phyloP scores from a whole-genome alignment of 2,888 invertebrate genomes.

The Hypercompe scribonia region DNA sequence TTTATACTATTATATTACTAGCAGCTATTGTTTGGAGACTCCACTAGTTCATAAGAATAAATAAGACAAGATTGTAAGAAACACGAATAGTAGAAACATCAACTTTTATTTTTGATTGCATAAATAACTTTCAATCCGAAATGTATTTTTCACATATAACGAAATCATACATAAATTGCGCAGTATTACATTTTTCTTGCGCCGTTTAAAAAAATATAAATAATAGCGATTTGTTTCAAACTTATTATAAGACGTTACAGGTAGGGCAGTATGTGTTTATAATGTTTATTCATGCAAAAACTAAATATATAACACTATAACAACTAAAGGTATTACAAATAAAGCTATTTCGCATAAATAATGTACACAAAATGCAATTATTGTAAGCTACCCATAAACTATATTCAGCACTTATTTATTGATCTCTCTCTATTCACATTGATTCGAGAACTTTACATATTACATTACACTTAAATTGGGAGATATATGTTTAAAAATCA shows the following conservation, averaged over 20 bases:
- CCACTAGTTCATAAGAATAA: not conserved
- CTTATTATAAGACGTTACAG: slow-evolving; percentile 10
- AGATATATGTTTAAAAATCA: not conserved
- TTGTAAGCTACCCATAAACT: slow-evolving; percentile 44
- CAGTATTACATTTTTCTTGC: slow-evolving; percentile 10
- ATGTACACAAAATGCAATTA: slow-evolving; percentile 19
- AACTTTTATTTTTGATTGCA: slow-evolving; percentile 19
- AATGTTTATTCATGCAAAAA: slow-evolving; percentile 4
- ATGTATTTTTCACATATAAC: slow-evolving; percentile 36
- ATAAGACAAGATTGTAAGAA: slow-evolving; percentile 17
- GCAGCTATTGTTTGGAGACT: slow-evolving; percentile 3
- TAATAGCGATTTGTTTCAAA: slow-evolving; percentile 20
- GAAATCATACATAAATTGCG: slow-evolving; percentile 23
- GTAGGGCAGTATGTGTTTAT: slow-evolving; percentile 1
- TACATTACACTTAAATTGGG: not conserved
- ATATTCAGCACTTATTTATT: slow-evolving; percentile 16
- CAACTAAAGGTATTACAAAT: slow-evolving; percentile 5
- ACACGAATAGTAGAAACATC: slow-evolving; percentile 27
- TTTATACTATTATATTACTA: not conserved
- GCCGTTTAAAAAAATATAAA: slow-evolving; percentile 25
- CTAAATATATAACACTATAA: slow-evolving; percentile 3
- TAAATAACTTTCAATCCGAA: slow-evolving; percentile 16
- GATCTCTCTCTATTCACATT: not conserved
- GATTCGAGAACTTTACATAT: not conserved
- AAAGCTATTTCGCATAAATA: slow-evolving; percentile 2